Conservation (phyloP, 2,113 vertebrate genomes). For the Equus przewalskii region DNA sequence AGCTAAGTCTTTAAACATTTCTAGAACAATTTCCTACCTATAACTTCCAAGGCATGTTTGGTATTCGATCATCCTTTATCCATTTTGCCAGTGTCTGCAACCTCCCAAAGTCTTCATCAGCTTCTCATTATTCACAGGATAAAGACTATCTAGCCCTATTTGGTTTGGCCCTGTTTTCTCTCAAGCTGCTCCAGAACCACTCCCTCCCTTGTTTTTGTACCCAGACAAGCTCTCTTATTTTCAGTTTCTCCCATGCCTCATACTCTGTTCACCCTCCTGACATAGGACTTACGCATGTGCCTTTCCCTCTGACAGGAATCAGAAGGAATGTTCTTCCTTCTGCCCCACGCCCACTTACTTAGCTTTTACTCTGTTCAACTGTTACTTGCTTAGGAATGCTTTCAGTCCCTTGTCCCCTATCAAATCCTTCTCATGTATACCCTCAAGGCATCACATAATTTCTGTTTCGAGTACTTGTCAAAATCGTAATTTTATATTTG, state of each 20-base stretch:
- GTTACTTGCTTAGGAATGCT: background rate
- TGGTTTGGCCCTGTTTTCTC: background rate
- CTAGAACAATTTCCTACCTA: background rate
- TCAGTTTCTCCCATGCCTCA: background rate
- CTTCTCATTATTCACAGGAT: background rate
- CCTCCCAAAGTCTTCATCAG: background rate
- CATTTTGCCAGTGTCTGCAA: background rate
- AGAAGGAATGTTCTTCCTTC: background rate
- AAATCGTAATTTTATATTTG: background rate
- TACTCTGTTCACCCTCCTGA: no score
- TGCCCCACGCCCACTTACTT: no score
- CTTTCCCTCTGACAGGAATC: background rate
- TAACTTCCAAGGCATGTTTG: background rate
- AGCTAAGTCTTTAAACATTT: background rate
- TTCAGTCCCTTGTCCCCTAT: background rate
- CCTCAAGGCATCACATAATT: background rate
- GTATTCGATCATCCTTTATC: background rate
- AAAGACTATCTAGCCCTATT: background rate
- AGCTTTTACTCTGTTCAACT: background rate
- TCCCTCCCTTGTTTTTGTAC: background rate
- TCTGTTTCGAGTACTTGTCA: background rate
- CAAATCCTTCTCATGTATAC: background rate
- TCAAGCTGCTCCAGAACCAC: background rate
- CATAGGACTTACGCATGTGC: background rate
- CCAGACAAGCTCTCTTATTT: background rate